Evolutionary conservation across 2,888 invertebrate genomes (phyloP).

Genomic region (Chaetoderma sp.): DNA sequence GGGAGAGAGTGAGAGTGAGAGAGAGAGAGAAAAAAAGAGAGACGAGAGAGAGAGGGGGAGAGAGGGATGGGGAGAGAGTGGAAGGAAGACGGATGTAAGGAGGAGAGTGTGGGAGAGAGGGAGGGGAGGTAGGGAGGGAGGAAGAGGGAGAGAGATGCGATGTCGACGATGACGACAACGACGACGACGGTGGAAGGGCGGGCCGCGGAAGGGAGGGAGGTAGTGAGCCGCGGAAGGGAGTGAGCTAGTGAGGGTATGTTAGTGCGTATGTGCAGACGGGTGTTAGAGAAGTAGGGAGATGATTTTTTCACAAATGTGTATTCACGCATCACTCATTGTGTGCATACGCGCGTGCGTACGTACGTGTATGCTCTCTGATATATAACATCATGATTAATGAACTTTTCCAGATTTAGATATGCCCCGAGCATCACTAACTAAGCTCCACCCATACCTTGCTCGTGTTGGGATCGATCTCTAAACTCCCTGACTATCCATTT

Average conservation of each 20-base stretch:
- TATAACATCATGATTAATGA: too few relatives aligned
- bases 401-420: too few relatives aligned
- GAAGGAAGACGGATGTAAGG: too few relatives aligned
- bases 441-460: too few relatives aligned
- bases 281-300: not conserved
- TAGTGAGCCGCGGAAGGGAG: not conserved
- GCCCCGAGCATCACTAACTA: too few relatives aligned
- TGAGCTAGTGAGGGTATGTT: too few relatives aligned
- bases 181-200: not conserved
- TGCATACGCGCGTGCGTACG: not conserved
- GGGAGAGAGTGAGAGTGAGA: not conserved
- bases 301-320: not conserved
- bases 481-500: too few relatives aligned
- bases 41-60: not conserved
- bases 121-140: not conserved
- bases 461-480: too few relatives aligned
- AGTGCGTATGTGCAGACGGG: too few relatives aligned
- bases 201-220: not conserved
- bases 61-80: too few relatives aligned
- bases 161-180: not conserved
- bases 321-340: not conserved
- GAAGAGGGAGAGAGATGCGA: slow-evolving; percentile 2
- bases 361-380: not conserved
- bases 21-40: slow-evolving; percentile 3
- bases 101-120: slow-evolving; percentile 2